Percentiles rank a stretch among this genome's conserved stretches.
These are phyloP conservation scores for Orchesella flavescens DNA, from an alignment of 2,888 invertebrate genomes.

Conservation along the genomic window DNA sequence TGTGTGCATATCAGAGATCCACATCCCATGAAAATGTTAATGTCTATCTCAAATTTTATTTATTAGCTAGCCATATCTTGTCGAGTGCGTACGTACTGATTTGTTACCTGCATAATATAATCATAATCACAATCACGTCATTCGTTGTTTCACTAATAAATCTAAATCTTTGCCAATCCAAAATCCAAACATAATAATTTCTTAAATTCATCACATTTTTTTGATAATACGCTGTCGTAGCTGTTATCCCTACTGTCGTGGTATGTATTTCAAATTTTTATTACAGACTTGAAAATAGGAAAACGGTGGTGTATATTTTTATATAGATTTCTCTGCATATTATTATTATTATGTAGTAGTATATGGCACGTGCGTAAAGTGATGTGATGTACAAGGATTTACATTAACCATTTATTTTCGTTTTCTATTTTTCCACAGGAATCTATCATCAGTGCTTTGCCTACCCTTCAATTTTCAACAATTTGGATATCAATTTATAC, in stretches of 20 bases:
- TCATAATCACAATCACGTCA: too few species aligned
- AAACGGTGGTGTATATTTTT: too few species aligned
- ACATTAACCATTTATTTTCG: too few species aligned
- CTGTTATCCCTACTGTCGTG: too few species aligned
- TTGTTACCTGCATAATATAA: constrained; percentile 13
- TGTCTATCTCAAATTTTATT: constrained; percentile 49
- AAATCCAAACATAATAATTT: not conserved
- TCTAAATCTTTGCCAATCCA: constrained; percentile 1
- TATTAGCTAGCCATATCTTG: constrained; percentile 47
- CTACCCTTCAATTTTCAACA: constrained; percentile 7
- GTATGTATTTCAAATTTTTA: too few species aligned
- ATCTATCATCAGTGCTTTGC: constrained; percentile 21
- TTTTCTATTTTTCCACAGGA: constrained; percentile 24
- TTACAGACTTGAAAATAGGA: too few species aligned
- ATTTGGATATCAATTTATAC: constrained; percentile 30
- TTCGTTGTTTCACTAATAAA: not conserved
- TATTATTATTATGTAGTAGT: too few species aligned
- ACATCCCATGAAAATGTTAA: constrained; percentile 41
- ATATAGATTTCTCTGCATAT: too few species aligned
- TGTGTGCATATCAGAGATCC: not conserved
- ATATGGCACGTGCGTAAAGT: too few species aligned
- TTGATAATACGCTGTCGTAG: too few species aligned
- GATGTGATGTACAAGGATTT: too few species aligned
- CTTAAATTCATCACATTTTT: too few species aligned
- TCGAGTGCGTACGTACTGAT: constrained; percentile 46